Conservation (phyloP, 2,888 invertebrate species). For the Melanargia galathea region DNA sequence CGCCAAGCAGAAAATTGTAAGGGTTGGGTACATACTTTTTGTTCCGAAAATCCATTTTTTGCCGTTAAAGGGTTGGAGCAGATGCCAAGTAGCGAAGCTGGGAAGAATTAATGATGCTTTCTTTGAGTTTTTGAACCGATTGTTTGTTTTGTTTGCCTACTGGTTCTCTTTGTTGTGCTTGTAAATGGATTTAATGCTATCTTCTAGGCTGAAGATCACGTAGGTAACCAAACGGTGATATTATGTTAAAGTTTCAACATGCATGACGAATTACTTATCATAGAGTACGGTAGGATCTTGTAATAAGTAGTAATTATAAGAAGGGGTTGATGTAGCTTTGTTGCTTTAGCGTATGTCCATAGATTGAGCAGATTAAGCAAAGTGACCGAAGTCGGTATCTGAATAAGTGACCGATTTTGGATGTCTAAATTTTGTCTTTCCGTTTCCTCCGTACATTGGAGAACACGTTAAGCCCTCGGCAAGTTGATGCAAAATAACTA, state of each 20-base stretch:
- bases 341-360: no score
- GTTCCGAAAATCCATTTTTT: slow-evolving; percentile 47
- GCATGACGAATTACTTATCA: background rate
- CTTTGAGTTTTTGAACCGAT: slow-evolving; percentile 40
- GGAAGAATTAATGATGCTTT: slow-evolving; percentile 60
- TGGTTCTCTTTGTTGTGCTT: slow-evolving; percentile 47
- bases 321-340: no score
- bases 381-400: no score
- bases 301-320: no score
- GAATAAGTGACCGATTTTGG: no score
- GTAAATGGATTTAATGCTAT: slow-evolving; percentile 43
- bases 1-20: slow-evolving; percentile 48
- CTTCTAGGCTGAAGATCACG: slow-evolving; percentile 43
- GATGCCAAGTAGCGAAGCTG: slow-evolving; percentile 59
- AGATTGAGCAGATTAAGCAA: no score
- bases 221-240: slow-evolving; percentile 18
- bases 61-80: slow-evolving; percentile 60
- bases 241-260: background rate
- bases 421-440: no score
- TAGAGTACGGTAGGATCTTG: no score
- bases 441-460: no score
- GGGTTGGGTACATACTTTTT: slow-evolving; percentile 43
- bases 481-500: no score
- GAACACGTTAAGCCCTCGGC: no score
- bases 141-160: slow-evolving; percentile 50